phyloP scores from a whole-genome alignment of 2,888 invertebrate genomes.

The Melinopterus prodromus region DNA sequence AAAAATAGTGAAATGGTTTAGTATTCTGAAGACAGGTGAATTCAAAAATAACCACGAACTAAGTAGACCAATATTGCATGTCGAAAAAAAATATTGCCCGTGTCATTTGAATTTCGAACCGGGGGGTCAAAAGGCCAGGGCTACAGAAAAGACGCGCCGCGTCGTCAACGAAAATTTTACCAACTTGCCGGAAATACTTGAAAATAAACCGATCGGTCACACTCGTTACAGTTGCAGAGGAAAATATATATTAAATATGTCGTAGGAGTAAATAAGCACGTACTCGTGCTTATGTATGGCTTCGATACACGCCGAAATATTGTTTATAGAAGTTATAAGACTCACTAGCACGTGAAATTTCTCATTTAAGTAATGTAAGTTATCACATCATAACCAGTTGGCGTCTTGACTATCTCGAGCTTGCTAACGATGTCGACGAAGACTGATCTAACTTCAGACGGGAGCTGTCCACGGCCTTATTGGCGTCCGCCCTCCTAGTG shows the following conservation, averaged over 20 bases:
- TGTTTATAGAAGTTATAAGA: background rate
- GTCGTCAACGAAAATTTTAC: background rate
- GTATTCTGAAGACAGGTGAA: background rate
- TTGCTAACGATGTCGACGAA: background rate
- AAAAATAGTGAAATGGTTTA: slow-evolving; percentile 6
- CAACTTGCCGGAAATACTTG: background rate
- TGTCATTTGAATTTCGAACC: background rate
- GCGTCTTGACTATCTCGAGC: slow-evolving; percentile 20
- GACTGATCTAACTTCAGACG: slow-evolving; percentile 5
- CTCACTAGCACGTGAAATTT: slow-evolving; percentile 13
- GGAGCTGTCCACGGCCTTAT: slow-evolving; percentile 38
- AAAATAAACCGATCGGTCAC: slow-evolving; percentile 14
- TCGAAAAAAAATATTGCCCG: background rate
- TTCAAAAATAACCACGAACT: background rate
- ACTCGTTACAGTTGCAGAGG: slow-evolving; percentile 6
- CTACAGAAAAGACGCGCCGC: background rate
- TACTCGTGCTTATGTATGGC: background rate
- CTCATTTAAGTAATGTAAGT: slow-evolving; percentile 16
- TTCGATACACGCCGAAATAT: background rate
- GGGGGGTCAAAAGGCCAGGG: background rate
- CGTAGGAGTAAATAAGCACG: background rate
- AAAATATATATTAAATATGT: slow-evolving; percentile 17
- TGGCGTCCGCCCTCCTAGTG: slow-evolving; percentile 56
- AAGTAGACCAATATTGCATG: background rate
- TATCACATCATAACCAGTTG: slow-evolving; percentile 27